A percentile compares a stretch with the other conserved stretches of the same genome.
phyloP scores from a whole-genome alignment of 2,113 vertebrate genomes.

The Plectropomus leopardus region DNA sequence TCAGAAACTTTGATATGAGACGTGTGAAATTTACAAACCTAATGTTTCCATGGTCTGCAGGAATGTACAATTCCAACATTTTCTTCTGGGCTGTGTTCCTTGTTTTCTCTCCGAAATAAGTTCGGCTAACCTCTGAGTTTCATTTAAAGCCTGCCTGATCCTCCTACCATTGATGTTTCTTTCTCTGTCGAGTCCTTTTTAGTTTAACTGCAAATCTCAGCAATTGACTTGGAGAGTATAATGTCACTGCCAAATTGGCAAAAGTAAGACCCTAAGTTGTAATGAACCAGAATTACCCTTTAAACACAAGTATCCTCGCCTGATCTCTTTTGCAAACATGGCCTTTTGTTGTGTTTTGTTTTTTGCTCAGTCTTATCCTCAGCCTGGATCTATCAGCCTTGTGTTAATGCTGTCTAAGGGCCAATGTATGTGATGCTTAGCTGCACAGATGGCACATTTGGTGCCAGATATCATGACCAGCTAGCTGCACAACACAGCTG shows the following conservation, averaged over 20 bases:
- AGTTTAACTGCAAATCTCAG: slow-evolving; percentile 10
- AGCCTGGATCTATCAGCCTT: slow-evolving; percentile 29
- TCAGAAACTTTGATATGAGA: too few species aligned
- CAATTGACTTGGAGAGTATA: slow-evolving; percentile 1
- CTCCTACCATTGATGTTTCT: background rate
- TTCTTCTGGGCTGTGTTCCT: background rate
- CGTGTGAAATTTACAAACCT: too few species aligned
- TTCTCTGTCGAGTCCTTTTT: background rate
- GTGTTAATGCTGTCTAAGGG: slow-evolving; percentile 44
- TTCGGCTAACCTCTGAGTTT: background rate
- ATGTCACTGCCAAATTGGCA: background rate
- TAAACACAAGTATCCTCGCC: slow-evolving; percentile 9
- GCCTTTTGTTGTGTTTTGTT: slow-evolving; percentile 14
- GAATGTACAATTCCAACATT: too few species aligned
- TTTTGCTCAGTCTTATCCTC: slow-evolving; percentile 7
- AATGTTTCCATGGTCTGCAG: too few species aligned
- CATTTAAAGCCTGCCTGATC: background rate
- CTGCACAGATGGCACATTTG: slow-evolving; percentile 63
- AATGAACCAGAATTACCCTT: slow-evolving; percentile 12
- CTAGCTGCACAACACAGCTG: slow-evolving; percentile 60
- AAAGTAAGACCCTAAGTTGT: background rate
- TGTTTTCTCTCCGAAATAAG: background rate
- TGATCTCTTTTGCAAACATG: slow-evolving; percentile 1
- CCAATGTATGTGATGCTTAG: slow-evolving; percentile 63
- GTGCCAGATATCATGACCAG: slow-evolving; percentile 67